Percentiles rank a stretch among this genome's conserved stretches.
phyloP scores from a whole-genome alignment of 2,888 invertebrate species.

The Tenodera sinensis region DNA sequence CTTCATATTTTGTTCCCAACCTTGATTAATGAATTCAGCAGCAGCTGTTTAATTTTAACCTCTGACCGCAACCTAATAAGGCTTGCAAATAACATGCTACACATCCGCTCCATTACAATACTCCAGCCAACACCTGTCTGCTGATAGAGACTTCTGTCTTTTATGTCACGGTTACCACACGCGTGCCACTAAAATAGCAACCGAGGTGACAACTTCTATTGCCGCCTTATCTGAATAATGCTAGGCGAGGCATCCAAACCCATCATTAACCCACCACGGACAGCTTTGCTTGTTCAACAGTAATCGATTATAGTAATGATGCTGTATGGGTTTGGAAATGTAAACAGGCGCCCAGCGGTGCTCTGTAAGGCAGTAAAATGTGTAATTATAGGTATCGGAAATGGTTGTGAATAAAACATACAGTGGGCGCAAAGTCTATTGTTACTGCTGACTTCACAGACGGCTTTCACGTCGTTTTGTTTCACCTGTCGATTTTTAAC shows the following conservation, averaged over 20 bases:
- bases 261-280: background rate
- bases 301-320: background rate
- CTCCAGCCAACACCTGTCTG: background rate
- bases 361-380: background rate
- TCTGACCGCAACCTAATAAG: background rate
- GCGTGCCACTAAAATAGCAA: background rate
- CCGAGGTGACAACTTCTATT: background rate
- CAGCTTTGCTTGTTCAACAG: background rate
- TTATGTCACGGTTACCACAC: background rate
- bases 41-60: too few relatives aligned
- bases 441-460: too few relatives aligned
- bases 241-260: background rate
- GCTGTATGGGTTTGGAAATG: background rate
- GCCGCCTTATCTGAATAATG: background rate
- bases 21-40: too few relatives aligned
- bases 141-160: background rate
- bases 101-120: background rate
- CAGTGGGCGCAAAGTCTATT: background rate
- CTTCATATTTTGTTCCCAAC: too few relatives aligned
- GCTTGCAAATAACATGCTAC: background rate
- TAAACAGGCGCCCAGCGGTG: background rate
- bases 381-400: background rate
- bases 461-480: too few relatives aligned
- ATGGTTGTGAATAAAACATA: background rate
- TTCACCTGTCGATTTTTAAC: too few relatives aligned